Evolutionary conservation across 2,888 invertebrate species (phyloP), one percentile per base, ranked within the genome.

Genomic region (Lepetodrilus schrolli): DNA sequence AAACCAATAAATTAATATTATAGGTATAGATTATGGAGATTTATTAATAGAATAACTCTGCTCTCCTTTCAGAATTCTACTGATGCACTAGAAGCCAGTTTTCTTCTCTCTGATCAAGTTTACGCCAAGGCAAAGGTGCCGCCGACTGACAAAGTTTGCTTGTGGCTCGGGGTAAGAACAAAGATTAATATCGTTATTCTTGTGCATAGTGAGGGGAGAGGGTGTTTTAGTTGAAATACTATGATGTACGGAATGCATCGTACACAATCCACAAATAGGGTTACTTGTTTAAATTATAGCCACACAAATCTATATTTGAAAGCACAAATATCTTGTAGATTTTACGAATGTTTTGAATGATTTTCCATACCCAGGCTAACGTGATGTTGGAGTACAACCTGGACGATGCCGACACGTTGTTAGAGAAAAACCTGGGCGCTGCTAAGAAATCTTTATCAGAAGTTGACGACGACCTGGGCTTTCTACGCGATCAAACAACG

Each of bases 321-420:
- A n/a, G n/a, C n/a, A n/a, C n/a, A n/a, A n/a, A n/a, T n/a, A n/a
- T n/a, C n/a, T n/a, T n/a, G n/a, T n/a, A n/a, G n/a, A n/a, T n/a
- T n/a, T n/a, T n/a, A n/a, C n/a, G n/a, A n/a, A n/a, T n/a, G n/a
- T n/a, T n/a, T n/a, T n/a, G n/a, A n/a, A n/a, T n/a, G n/a, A n/a
- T n/a, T n/a, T n/a, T n/a, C n/a, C n/a, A n/a, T n/a, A n/a, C n/a
- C 17, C 79, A 92, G 92, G 93, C 98, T 1, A 98, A 98, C 92
- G 97, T 98, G 4, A 99, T 99, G 98, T 92, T 99, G 86, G 98
- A 99, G 91, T 99, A 98, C 91, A 94, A 94, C 30, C 92, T 98
- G 82, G 95, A 95, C 81, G 98, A 98, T 92, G 98, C 98, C 36
- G 94, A 96, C 90, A 93, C 93, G 75, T 92, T 98, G 73, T 92